These are phyloP conservation scores for Zygogramma bicolorata DNA, from an alignment of 2,888 invertebrate genomes.

Conservation along the genomic window DNA sequence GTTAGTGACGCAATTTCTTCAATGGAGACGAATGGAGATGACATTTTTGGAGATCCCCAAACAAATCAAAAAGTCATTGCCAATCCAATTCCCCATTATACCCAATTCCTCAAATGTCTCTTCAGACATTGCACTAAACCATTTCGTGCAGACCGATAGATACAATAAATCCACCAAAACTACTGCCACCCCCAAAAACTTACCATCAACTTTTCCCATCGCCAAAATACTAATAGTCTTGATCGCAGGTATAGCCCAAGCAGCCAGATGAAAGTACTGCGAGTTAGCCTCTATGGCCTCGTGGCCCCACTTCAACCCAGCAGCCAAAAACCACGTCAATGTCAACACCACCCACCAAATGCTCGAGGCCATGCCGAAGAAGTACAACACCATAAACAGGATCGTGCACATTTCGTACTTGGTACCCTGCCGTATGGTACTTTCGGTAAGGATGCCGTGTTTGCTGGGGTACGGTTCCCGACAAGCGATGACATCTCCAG, in stretches of 20 bases:
- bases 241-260: slow-evolving; percentile 97
- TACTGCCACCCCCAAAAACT: too few species aligned
- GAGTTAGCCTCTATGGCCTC: slow-evolving; percentile 98
- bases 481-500: slow-evolving; percentile 86
- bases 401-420: slow-evolving; percentile 90
- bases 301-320: slow-evolving; percentile 97
- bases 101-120: too few species aligned
- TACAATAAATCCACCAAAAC: background rate
- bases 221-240: slow-evolving; percentile 96
- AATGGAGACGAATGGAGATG: too few species aligned
- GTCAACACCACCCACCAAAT: slow-evolving; percentile 99
- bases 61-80: too few species aligned
- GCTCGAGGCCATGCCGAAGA: slow-evolving; percentile 96
- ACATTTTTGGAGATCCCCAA: too few species aligned
- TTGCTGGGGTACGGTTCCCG: slow-evolving; percentile 83
- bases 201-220: slow-evolving; percentile 96
- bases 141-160: background rate
- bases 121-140: too few species aligned
- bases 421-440: slow-evolving; percentile 89
- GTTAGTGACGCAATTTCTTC: too few species aligned
- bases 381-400: slow-evolving; percentile 95
- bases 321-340: slow-evolving; percentile 96
- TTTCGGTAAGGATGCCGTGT: slow-evolving; percentile 80
- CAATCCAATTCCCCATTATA: too few species aligned
- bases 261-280: slow-evolving; percentile 95